Evolutionary conservation across 2,797 vertebrate species (phyloP).

Genomic region (Myotis vivesi): DNA sequence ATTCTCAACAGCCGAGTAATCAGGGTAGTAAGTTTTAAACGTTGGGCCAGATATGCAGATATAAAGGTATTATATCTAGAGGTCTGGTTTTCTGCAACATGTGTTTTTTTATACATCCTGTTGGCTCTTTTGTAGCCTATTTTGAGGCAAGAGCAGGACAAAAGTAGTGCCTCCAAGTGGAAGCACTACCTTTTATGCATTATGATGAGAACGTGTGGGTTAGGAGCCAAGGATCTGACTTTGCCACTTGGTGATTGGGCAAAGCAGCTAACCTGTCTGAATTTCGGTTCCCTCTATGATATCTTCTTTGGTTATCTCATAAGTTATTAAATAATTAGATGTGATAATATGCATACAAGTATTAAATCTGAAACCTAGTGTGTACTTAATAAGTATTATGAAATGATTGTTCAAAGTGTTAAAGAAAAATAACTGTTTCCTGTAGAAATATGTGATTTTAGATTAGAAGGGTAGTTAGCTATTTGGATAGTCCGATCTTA

Average conservation of each 20-base stretch:
- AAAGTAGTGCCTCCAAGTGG: not conserved
- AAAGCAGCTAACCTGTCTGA: not conserved
- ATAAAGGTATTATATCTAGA: not conserved
- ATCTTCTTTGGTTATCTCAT: not conserved
- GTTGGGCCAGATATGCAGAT: not conserved
- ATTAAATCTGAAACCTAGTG: conserved; percentile 32
- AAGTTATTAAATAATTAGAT: conserved; percentile 45
- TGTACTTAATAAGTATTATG: conserved; percentile 24
- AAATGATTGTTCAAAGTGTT: conserved; percentile 14
- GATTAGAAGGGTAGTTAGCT: not conserved
- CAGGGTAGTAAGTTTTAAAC: not conserved
- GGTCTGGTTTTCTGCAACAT: not conserved
- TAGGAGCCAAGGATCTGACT: not conserved
- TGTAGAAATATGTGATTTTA: conserved; percentile 43
- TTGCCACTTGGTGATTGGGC: not conserved
- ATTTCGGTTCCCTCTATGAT: not conserved
- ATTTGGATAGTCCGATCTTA: not conserved
- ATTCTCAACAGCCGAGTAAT: not conserved
- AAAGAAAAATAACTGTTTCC: not conserved
- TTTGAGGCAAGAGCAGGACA: conserved; percentile 25
- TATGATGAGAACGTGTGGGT: not conserved
- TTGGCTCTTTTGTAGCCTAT: not conserved
- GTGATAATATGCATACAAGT: conserved; percentile 15
- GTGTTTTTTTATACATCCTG: not conserved
- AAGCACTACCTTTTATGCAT: not conserved